Conservation (phyloP, 30 jellyfish, hydroid and myxozoan genomes). For the Pseudorhiza aurosa region DNA sequence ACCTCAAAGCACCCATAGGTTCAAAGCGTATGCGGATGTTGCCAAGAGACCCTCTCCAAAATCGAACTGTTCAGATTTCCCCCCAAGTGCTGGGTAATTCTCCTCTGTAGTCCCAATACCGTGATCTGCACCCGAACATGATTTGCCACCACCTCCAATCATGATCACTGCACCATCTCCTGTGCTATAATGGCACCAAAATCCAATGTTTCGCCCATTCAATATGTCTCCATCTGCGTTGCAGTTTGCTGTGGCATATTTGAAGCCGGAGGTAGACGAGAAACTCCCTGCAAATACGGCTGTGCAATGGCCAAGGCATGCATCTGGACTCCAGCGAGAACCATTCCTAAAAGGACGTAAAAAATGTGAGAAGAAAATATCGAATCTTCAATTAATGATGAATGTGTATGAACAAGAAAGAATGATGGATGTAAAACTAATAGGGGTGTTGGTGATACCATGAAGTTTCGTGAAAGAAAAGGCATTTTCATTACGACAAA, state of each 20-base stretch:
- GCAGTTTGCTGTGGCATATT: conserved; percentile 31
- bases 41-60: conserved; percentile 36
- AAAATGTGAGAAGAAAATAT: neutral
- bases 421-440: too few species aligned
- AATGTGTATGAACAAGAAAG: too few species aligned
- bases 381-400: too few species aligned
- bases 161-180: conserved; percentile 71
- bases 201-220: conserved; percentile 47
- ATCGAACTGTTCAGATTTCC: neutral
- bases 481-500: too few species aligned
- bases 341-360: conserved; percentile 35
- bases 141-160: conserved; percentile 66
- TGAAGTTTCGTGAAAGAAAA: too few species aligned
- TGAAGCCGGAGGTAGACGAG: conserved; percentile 35
- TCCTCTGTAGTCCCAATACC: conserved; percentile 64
- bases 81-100: conserved; percentile 30
- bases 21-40: conserved; percentile 28
- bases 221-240: conserved; percentile 1
- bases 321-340: conserved; percentile 4
- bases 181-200: conserved; percentile 48
- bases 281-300: conserved; percentile 26
- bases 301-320: conserved; percentile 42
- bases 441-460: too few species aligned
- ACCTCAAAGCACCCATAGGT: conserved; percentile 36
- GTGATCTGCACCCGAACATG: conserved; percentile 62